These are phyloP conservation scores for Cataglyphis hispanica DNA, from an alignment of 1,140 invertebrate genomes.

Conservation along the genomic window DNA sequence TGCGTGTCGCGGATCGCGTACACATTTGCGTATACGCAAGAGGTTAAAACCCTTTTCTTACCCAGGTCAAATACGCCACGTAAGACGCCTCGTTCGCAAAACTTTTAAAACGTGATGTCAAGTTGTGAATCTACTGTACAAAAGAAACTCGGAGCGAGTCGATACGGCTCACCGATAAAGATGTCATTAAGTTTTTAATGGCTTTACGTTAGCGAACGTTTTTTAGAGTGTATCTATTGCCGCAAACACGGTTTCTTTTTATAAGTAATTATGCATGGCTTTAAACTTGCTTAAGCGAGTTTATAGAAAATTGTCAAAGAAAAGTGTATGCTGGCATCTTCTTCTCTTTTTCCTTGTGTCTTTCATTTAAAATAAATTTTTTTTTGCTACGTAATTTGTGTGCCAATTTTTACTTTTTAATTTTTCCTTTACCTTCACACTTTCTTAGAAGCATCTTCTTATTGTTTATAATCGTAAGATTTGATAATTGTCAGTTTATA, in stretches of 20 bases:
- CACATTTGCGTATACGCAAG: constrained; percentile 16
- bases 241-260: constrained; percentile 33
- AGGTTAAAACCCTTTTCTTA: constrained; percentile 31
- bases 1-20: constrained; percentile 67
- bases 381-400: constrained; percentile 21
- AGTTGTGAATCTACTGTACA: constrained; percentile 24
- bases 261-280: constrained; percentile 27
- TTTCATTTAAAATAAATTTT: constrained; percentile 38
- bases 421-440: background rate
- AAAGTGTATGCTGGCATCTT: constrained; percentile 23
- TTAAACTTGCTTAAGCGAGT: constrained; percentile 49
- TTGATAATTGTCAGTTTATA: constrained; percentile 13
- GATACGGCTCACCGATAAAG: constrained; percentile 52
- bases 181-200: constrained; percentile 62
- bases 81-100: constrained; percentile 47
- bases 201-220: constrained; percentile 39
- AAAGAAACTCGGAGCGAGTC: constrained; percentile 1
- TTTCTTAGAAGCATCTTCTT: background rate
- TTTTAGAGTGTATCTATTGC: constrained; percentile 38
- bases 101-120: constrained; percentile 30
- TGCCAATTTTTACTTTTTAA: constrained; percentile 10
- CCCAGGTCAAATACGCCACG: constrained; percentile 31
- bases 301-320: constrained; percentile 55
- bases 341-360: constrained; percentile 27
- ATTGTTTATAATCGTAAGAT: background rate